Evolutionary conservation across 2,797 vertebrate species (phyloP).

Genomic region (Corythornis leucogaster): DNA sequence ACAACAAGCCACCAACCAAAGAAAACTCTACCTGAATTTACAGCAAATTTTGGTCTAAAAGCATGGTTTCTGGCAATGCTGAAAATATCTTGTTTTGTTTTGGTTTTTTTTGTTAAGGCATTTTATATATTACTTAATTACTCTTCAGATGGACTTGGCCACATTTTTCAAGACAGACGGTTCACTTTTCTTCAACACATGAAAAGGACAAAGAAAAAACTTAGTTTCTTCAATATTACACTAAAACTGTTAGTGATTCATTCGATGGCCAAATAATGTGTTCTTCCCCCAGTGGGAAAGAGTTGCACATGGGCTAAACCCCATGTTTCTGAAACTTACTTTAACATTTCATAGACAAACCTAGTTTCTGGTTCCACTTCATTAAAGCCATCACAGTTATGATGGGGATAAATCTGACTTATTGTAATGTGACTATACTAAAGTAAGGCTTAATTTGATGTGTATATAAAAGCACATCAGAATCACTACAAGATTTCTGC

Average conservation of each 20-base stretch:
- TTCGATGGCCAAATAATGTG: neutral
- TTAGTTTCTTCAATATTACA: neutral
- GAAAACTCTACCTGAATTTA: neutral
- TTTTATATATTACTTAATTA: neutral
- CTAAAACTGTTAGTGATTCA: neutral
- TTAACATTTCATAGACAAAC: neutral
- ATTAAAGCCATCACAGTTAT: neutral
- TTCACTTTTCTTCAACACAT: neutral
- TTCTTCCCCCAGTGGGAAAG: neutral
- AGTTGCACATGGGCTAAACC: neutral
- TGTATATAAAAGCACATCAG: conserved; percentile 9
- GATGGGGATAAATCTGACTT: neutral
- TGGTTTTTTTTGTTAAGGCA: neutral
- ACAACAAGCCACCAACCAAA: too few relatives aligned
- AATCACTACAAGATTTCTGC: conserved; percentile 9
- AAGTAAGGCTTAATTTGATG: conserved; percentile 5
- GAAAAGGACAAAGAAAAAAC: neutral
- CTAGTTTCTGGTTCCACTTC: neutral
- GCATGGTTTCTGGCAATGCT: neutral
- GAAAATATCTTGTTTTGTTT: neutral
- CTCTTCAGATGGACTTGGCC: neutral
- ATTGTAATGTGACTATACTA: neutral
- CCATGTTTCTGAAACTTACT: neutral
- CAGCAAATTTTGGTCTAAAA: neutral
- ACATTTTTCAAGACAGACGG: neutral